Conservation (phyloP, 2,113 vertebrate genomes). For the Cryptotis parvus region DNA sequence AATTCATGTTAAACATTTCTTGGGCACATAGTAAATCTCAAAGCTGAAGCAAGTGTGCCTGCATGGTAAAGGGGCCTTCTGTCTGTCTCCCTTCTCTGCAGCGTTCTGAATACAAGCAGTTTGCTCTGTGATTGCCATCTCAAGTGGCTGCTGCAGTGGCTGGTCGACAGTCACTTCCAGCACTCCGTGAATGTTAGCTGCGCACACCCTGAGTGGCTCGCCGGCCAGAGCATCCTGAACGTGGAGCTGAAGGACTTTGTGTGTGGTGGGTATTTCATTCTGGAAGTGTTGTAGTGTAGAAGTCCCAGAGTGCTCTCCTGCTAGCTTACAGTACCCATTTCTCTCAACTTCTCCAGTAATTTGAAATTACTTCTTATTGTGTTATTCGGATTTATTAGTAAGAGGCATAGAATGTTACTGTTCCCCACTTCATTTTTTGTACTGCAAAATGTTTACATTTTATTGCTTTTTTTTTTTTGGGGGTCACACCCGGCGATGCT, state of each 20-base stretch:
- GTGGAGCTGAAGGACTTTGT: slow-evolving; percentile 88
- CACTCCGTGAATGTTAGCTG: slow-evolving; percentile 86
- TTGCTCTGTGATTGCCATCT: slow-evolving; percentile 91
- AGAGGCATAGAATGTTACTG: background rate
- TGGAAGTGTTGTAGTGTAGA: background rate
- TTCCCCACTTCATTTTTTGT: background rate
- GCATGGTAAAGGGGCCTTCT: background rate
- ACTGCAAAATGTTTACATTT: slow-evolving; percentile 27
- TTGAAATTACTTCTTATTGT: too few relatives aligned
- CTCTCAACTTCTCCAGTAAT: background rate
- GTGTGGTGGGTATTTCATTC: slow-evolving; percentile 88
- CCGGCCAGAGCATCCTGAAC: slow-evolving; percentile 86
- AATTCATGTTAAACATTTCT: slow-evolving; percentile 37
- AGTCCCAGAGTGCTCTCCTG: background rate
- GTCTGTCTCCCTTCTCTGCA: slow-evolving; percentile 76
- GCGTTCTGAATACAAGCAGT: slow-evolving; percentile 89
- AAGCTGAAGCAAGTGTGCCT: slow-evolving; percentile 13
- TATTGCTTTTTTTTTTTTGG: too few relatives aligned
- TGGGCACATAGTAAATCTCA: slow-evolving; percentile 28
- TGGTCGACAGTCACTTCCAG: slow-evolving; percentile 83
- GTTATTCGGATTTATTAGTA: too few relatives aligned
- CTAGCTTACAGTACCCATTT: background rate
- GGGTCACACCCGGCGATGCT: too few relatives aligned
- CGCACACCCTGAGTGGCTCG: slow-evolving; percentile 89
- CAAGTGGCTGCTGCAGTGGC: slow-evolving; percentile 89